Conservation (phyloP, 1,140 invertebrate species). For the Megalonaias nervosa region DNA sequence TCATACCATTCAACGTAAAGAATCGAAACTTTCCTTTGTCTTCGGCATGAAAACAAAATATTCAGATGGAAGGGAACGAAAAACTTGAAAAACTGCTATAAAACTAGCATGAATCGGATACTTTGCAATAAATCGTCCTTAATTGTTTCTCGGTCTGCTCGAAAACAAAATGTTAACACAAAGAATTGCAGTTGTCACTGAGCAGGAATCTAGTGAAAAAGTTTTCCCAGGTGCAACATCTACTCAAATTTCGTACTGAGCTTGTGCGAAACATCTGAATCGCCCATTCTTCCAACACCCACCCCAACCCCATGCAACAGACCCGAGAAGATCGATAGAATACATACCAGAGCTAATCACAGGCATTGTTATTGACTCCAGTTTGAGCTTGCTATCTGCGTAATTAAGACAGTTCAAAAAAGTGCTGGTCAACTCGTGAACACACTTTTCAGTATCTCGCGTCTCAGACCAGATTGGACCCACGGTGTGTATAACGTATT, state of each 20-base stretch:
- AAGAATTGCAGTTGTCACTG: not conserved
- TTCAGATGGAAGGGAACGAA: no score
- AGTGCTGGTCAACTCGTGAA: constrained; percentile 4
- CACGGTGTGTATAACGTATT: constrained; percentile 24
- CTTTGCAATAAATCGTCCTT: no score
- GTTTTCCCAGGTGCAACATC: no score
- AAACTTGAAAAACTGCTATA: no score
- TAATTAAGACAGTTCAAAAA: constrained; percentile 26
- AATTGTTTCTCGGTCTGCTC: no score
- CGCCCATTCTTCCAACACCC: not conserved
- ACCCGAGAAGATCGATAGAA: not conserved
- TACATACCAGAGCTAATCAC: constrained; percentile 30
- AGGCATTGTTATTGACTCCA: constrained; percentile 10
- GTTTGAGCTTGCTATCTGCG: constrained; percentile 11
- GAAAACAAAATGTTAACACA: no score
- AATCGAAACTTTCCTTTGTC: no score
- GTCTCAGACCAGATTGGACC: constrained; percentile 9
- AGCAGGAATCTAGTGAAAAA: not conserved
- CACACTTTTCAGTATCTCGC: not conserved
- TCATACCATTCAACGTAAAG: no score
- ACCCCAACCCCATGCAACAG: not conserved
- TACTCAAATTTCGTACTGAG: not conserved
- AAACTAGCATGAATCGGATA: no score
- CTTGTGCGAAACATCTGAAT: not conserved
- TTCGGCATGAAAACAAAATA: no score